Percentiles rank a stretch among this genome's conserved stretches.
phyloP scores from a whole-genome alignment of 2,113 vertebrate genomes.

The Irena cyanogastra region DNA sequence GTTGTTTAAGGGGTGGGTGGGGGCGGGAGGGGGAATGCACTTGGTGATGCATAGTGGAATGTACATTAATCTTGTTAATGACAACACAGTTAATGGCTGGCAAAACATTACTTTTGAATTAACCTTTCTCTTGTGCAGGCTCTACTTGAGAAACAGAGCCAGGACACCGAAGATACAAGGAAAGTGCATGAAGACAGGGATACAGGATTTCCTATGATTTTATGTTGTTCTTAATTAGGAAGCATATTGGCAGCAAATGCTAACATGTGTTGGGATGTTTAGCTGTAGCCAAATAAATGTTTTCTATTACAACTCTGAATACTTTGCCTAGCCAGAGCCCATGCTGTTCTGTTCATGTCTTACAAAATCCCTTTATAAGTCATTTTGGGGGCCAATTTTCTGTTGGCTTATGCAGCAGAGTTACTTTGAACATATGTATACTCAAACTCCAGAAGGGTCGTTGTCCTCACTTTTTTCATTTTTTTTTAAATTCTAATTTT shows the following conservation, averaged over 20 bases:
- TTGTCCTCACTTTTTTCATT: slow-evolving; percentile 45
- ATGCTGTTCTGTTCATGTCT: slow-evolving; percentile 84
- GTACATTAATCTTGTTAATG: slow-evolving; percentile 76
- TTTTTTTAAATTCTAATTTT: background rate
- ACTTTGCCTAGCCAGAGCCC: slow-evolving; percentile 80
- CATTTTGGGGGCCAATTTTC: slow-evolving; percentile 84
- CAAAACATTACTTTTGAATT: slow-evolving; percentile 75
- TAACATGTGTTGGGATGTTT: slow-evolving; percentile 91
- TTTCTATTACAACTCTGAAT: slow-evolving; percentile 89
- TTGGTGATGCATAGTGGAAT: slow-evolving; percentile 69
- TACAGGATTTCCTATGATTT: slow-evolving; percentile 85
- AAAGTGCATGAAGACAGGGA: slow-evolving; percentile 73
- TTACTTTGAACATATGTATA: slow-evolving; percentile 58
- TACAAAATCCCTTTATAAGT: slow-evolving; percentile 84
- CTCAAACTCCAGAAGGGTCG: slow-evolving; percentile 60
- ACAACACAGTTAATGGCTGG: slow-evolving; percentile 71
- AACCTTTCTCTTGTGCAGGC: slow-evolving; percentile 55
- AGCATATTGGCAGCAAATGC: slow-evolving; percentile 85
- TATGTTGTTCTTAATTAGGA: slow-evolving; percentile 88
- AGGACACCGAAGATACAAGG: slow-evolving; percentile 60
- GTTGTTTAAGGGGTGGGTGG: slow-evolving; percentile 68
- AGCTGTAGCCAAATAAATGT: slow-evolving; percentile 89
- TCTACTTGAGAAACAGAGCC: slow-evolving; percentile 63
- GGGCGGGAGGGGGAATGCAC: slow-evolving; percentile 47
- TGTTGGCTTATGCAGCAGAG: slow-evolving; percentile 75